Conservation (phyloP, 1,140 invertebrate genomes). For the Bombus cullumanus region DNA sequence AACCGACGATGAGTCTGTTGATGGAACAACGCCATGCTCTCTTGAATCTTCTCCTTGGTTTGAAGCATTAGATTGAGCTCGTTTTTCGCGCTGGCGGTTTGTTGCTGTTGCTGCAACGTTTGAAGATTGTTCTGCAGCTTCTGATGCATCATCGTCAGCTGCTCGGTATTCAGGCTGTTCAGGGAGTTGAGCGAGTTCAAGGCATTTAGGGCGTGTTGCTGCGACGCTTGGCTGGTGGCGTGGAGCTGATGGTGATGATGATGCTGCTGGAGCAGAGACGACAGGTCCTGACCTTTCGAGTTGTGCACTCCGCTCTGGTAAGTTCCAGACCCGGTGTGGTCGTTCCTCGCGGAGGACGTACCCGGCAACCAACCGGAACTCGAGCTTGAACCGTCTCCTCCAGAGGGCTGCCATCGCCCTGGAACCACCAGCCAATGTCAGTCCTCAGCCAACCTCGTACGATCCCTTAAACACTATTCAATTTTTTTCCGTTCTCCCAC, state of each 20-base stretch:
- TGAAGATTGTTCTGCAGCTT: slow-evolving; percentile 78
- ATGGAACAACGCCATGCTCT: slow-evolving; percentile 74
- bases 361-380: slow-evolving; percentile 79
- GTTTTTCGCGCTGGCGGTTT: slow-evolving; percentile 56
- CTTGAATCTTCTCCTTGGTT: slow-evolving; percentile 76
- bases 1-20: slow-evolving; percentile 45
- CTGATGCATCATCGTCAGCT: slow-evolving; percentile 78
- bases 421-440: slow-evolving; percentile 84
- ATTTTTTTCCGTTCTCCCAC: slow-evolving; percentile 72
- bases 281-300: slow-evolving; percentile 73
- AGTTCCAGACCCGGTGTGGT: slow-evolving; percentile 71
- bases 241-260: slow-evolving; percentile 73
- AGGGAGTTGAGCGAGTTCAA: slow-evolving; percentile 68
- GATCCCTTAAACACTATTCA: slow-evolving; percentile 81
- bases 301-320: slow-evolving; percentile 70
- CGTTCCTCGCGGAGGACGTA: slow-evolving; percentile 74
- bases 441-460: slow-evolving; percentile 80
- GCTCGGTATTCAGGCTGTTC: slow-evolving; percentile 74
- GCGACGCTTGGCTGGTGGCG: slow-evolving; percentile 73
- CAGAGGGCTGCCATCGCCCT: slow-evolving; percentile 83
- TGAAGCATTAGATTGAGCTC: slow-evolving; percentile 78
- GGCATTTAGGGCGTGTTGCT: slow-evolving; percentile 65
- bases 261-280: slow-evolving; percentile 70
- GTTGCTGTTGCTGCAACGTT: slow-evolving; percentile 64
- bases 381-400: slow-evolving; percentile 80